Base-by-base conservation (phyloP, 2,888 invertebrate genomes). In the Nymphalis polychloros region DNA sequence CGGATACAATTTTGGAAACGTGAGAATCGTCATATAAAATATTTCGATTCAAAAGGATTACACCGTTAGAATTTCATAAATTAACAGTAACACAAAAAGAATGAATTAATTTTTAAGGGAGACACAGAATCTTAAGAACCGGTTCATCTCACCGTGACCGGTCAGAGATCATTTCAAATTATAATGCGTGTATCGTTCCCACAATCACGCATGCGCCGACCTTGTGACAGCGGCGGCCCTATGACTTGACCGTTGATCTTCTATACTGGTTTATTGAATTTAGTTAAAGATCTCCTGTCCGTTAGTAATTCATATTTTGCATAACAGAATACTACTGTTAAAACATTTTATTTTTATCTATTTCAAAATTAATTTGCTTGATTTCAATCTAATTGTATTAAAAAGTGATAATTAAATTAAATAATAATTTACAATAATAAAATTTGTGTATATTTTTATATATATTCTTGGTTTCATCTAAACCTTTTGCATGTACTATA, bases 231-330 rank as follows among this genome's bases (percentile, higher is more conserved):
- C 71, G 74, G 70, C 64, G 73, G 73, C 78, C 78, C 77, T 79
- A 73, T 78, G 77, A 76, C 80, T 82, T 89, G 90, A 90, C 90
- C 90, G 89, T 90, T 90, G 89, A 88, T 86, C 90, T 84, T 79
- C 71, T 72, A 77, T 78, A 69, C 72, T 67, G 64, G 67, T 73
- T 71, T 69, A 31, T 31, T 61, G 57, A 55, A 55, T 63, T 50
- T 59, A 47, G 23, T 55, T 48, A 48, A 41, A 16, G 35, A 47
- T 48, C 27, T 17, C 20, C 41, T 0, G n/a, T 41, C 35, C 41
- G 35, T 57, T 57, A 19, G 3, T 41, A 17, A 20, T 17, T 17
- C 19, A n/a, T 52, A 52, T 5, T 52, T 23, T 52, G 8, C 20
- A 20, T 5, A 23, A 23, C 16, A 31, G 27, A 6, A 31, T 31